These are phyloP conservation scores for Habropoda laboriosa DNA, from an alignment of 1,140 invertebrate species.

Conservation along the genomic window DNA sequence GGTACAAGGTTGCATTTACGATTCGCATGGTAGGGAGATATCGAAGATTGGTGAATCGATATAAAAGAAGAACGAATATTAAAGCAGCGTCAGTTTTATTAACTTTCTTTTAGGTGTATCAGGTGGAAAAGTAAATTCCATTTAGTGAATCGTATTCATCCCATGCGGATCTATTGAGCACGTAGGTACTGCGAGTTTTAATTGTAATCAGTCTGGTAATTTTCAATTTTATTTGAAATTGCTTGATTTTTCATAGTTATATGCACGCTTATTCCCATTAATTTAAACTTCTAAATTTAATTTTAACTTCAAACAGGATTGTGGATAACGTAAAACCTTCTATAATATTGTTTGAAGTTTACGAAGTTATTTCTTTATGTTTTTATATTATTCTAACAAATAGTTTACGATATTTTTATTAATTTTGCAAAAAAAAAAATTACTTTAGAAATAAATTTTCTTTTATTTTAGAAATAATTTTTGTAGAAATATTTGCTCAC, in stretches of 20 bases:
- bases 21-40: conserved; percentile 59
- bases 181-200: conserved; percentile 2
- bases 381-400: too few relatives aligned
- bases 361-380: too few relatives aligned
- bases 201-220: neutral
- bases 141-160: conserved; percentile 21
- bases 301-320: too few relatives aligned
- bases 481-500: too few relatives aligned
- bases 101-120: conserved; percentile 66
- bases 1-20: conserved; percentile 18
- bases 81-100: conserved; percentile 67
- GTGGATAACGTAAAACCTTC: neutral
- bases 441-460: neutral
- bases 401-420: neutral
- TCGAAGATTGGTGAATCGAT: conserved; percentile 59
- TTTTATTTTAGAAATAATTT: neutral
- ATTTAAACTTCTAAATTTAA: too few relatives aligned
- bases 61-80: conserved; percentile 69
- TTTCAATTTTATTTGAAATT: neutral
- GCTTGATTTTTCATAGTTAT: too few relatives aligned
- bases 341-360: neutral
- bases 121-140: conserved; percentile 43
- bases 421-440: neutral
- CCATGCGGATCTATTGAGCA: conserved; percentile 8
- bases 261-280: too few relatives aligned